Conservation (phyloP, 2,113 vertebrate species). For the Bujurquina vittata region DNA sequence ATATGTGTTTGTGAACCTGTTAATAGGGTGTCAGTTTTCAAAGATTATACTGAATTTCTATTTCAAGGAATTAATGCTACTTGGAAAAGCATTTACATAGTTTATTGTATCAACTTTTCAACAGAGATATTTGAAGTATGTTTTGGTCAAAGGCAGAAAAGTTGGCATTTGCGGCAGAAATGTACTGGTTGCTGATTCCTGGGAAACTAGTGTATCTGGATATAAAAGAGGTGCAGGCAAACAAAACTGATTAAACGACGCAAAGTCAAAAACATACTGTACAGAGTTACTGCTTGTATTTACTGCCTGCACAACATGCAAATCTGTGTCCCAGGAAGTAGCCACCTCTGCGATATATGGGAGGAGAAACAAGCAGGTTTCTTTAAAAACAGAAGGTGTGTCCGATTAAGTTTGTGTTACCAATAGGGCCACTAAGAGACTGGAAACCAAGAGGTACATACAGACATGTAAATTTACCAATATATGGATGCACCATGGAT, state of each 20-base stretch:
- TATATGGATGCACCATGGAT: too few relatives aligned
- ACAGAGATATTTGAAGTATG: not conserved
- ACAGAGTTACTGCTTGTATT: not conserved
- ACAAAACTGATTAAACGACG: not conserved
- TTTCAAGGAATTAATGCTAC: not conserved
- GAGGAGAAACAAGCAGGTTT: not conserved
- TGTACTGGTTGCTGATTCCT: not conserved
- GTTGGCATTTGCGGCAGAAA: not conserved
- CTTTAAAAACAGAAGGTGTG: not conserved
- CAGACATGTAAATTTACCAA: too few relatives aligned
- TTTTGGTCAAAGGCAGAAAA: not conserved
- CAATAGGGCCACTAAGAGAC: not conserved
- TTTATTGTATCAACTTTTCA: not conserved
- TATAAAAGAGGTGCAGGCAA: not conserved
- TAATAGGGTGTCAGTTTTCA: not conserved
- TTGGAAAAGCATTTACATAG: not conserved
- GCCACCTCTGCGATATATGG: not conserved
- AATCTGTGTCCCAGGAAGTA: not conserved
- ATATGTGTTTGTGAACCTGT: not conserved
- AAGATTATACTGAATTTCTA: not conserved
- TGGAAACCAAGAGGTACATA: too few relatives aligned
- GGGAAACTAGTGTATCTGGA: not conserved
- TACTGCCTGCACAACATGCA: not conserved
- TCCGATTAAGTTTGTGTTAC: not conserved
- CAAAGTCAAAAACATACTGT: not conserved